These are phyloP conservation scores for Leucophora obtusa DNA, from an alignment of 2,888 invertebrate species.

Conservation along the genomic window DNA sequence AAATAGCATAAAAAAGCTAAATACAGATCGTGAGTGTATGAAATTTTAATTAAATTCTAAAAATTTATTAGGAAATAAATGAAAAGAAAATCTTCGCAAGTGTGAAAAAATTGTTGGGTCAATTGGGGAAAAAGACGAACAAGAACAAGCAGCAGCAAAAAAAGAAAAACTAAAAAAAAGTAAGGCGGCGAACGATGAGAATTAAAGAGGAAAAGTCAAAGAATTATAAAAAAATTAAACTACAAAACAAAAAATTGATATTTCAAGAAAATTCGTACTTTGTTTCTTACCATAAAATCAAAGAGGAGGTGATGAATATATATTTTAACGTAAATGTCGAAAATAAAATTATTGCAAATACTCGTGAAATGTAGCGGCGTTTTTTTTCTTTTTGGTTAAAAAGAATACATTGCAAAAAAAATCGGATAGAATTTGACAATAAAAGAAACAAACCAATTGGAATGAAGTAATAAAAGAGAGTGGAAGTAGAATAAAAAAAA, in stretches of 20 bases:
- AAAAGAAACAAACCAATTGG: conserved; percentile 36
- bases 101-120: conserved; percentile 65
- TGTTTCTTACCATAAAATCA: conserved; percentile 43
- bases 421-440: conserved; percentile 9
- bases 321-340: conserved; percentile 36
- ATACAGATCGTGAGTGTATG: conserved; percentile 62
- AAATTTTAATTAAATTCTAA: conserved; percentile 30
- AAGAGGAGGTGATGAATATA: conserved; percentile 35
- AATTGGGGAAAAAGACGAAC: conserved; percentile 48
- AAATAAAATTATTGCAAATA: conserved; percentile 7
- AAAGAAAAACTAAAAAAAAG: conserved; percentile 29
- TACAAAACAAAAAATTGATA: conserved; percentile 28
- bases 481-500: background rate
- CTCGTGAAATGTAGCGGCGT: conserved; percentile 50
- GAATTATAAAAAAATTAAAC: conserved; percentile 26
- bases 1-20: conserved; percentile 54
- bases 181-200: conserved; percentile 53
- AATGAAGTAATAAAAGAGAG: conserved; percentile 42
- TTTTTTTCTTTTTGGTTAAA: conserved; percentile 29
- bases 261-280: conserved; percentile 28
- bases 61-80: conserved; percentile 16
- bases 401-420: conserved; percentile 41
- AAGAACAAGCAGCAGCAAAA: conserved; percentile 67
- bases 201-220: conserved; percentile 40
- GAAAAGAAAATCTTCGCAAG: conserved; percentile 70